phyloP scores from a whole-genome alignment of 2,888 invertebrate species.

The Drosophila antonietae region DNA sequence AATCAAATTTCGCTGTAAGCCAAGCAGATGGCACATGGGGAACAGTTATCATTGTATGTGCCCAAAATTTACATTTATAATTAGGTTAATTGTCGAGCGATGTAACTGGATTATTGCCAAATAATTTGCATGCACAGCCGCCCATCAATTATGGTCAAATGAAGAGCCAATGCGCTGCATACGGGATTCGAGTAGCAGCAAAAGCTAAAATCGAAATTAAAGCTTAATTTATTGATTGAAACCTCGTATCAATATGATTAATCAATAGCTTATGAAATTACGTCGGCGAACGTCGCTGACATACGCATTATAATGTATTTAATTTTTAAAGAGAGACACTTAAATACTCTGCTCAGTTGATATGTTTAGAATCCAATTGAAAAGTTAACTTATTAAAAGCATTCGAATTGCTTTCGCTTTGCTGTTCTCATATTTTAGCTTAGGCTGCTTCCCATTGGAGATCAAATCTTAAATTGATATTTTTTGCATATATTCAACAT shows the following conservation, averaged over 20 bases:
- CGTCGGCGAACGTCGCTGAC: not conserved
- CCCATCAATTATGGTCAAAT: conserved; percentile 59
- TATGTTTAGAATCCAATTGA: not conserved
- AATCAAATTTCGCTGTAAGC: conserved; percentile 43
- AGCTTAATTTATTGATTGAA: conserved; percentile 51
- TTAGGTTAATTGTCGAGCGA: conserved; percentile 73
- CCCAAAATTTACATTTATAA: conserved; percentile 72
- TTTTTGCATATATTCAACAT: too few relatives aligned
- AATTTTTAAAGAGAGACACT: not conserved
- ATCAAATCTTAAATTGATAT: too few relatives aligned
- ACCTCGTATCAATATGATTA: conserved; percentile 37
- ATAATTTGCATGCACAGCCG: conserved; percentile 65
- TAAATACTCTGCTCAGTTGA: not conserved
- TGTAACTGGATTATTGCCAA: conserved; percentile 65
- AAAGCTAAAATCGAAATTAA: conserved; percentile 1
- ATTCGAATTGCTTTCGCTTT: too few relatives aligned
- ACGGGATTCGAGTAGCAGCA: conserved; percentile 2
- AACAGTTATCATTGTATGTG: conserved; percentile 57
- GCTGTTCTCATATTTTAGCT: too few relatives aligned
- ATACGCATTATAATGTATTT: conserved; percentile 7
- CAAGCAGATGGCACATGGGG: not conserved
- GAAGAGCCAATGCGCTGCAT: conserved; percentile 34
- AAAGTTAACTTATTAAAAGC: too few relatives aligned
- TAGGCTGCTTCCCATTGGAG: too few relatives aligned
- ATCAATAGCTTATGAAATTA: conserved; percentile 36